These are phyloP conservation scores for Distichodus sexfasciatus DNA, from an alignment of 2,797 vertebrate species.

Conservation along the genomic window DNA sequence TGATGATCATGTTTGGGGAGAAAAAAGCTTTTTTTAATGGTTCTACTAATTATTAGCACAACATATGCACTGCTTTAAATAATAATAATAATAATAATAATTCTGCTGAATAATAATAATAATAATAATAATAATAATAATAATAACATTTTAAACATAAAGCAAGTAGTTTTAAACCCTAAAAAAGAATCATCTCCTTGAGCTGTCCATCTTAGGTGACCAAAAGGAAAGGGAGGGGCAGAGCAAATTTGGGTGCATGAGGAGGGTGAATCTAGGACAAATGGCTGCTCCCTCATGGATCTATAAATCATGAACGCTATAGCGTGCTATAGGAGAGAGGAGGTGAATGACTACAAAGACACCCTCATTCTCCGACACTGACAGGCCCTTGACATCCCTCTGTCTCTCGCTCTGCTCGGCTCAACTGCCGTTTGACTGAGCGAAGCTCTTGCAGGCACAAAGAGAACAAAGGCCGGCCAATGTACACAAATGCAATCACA, in stretches of 20 bases:
- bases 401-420: conserved; percentile 18
- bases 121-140: too few species aligned
- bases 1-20: too few species aligned
- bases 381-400: conserved; percentile 36
- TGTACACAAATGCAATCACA: conserved; percentile 35
- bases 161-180: too few species aligned
- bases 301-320: conserved; percentile 23
- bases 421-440: conserved; percentile 35
- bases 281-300: conserved; percentile 18
- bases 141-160: too few species aligned
- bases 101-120: too few species aligned
- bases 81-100: too few species aligned
- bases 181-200: too few species aligned
- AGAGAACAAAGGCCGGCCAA: conserved; percentile 39
- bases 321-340: conserved; percentile 26
- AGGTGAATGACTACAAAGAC: conserved; percentile 17
- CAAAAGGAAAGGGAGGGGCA: too few species aligned
- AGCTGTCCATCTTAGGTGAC: too few species aligned
- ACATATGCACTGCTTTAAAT: too few species aligned
- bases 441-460: conserved; percentile 23
- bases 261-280: neutral
- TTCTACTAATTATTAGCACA: too few species aligned
- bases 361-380: conserved; percentile 6
- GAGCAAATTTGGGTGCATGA: neutral
- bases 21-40: too few species aligned